Evolutionary conservation across 2,113 vertebrate species (phyloP).

Genomic region (Larimichthys crocea): DNA sequence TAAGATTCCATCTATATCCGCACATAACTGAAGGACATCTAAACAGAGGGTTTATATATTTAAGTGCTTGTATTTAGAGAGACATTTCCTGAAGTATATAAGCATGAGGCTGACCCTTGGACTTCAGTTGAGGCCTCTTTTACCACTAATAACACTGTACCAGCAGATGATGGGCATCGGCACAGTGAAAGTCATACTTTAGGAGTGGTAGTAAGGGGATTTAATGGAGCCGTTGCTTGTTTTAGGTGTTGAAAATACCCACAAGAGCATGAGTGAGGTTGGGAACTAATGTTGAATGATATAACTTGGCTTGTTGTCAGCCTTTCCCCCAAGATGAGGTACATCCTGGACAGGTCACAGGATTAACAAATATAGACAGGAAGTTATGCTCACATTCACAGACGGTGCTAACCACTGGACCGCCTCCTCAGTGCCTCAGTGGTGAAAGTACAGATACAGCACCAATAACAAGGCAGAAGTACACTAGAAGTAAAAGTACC

Average conservation of each 20-base stretch:
- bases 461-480: too few relatives aligned
- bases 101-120: not conserved
- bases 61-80: constrained; percentile 16
- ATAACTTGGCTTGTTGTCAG: not conserved
- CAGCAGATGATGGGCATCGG: not conserved
- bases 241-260: not conserved
- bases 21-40: constrained; percentile 15
- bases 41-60: constrained; percentile 16
- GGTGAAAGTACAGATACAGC: not conserved
- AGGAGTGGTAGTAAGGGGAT: not conserved
- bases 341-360: not conserved
- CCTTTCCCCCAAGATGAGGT: not conserved
- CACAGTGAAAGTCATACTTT: too few relatives aligned
- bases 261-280: not conserved
- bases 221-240: not conserved
- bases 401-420: not conserved
- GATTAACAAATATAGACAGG: not conserved
- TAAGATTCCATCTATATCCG: not conserved
- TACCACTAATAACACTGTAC: constrained; percentile 17
- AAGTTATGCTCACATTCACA: not conserved
- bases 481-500: not conserved
- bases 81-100: constrained; percentile 25
- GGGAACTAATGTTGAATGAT: not conserved
- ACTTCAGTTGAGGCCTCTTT: not conserved
- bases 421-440: not conserved